Evolutionary conservation across 2,113 vertebrate species (phyloP), one percentile per base, ranked within the genome.

Genomic region (Taxidea taxus): DNA sequence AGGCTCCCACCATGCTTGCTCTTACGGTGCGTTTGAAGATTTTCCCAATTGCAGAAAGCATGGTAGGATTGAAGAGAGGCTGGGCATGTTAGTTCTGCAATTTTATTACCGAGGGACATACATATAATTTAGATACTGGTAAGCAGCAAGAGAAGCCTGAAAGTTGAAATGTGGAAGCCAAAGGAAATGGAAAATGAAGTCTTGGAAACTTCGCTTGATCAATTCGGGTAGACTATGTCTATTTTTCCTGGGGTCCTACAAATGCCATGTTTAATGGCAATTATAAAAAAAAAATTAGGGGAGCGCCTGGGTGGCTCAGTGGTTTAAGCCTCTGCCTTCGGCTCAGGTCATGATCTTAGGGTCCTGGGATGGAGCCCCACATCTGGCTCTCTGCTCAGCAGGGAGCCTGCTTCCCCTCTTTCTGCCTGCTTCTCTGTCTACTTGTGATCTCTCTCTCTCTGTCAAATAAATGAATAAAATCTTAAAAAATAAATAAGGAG

Each of bases 261-360:
- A 49, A 87, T 85, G 12, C 34, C 10, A 18, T 82, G 44, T 68
- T 66, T 87, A 91, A 86, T 31, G 91, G 23, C 51, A 75, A 90
- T n/a, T 60, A 42, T 31, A 64, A 85, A 97, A 84, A 31, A n/a
- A 70, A 85, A 97, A n/a, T n/a, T n/a, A n/a, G n/a, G n/a, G n/a
- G n/a, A n/a, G n/a, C n/a, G n/a, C n/a, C n/a, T n/a, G n/a, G n/a
- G n/a, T n/a, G n/a, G n/a, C n/a, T n/a, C n/a, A n/a, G n/a, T n/a
- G n/a, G n/a, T n/a, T n/a, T n/a, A n/a, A n/a, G n/a, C n/a, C n/a
- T n/a, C n/a, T n/a, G n/a, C n/a, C n/a, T n/a, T n/a, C n/a, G n/a
- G n/a, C n/a, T n/a, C n/a, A n/a, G n/a, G n/a, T n/a, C n/a, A n/a
- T n/a, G n/a, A n/a, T n/a, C n/a, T n/a, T n/a, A n/a, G n/a, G n/a